Conservation (phyloP, 2,113 vertebrate genomes). For the Hypomesus transpacificus region DNA sequence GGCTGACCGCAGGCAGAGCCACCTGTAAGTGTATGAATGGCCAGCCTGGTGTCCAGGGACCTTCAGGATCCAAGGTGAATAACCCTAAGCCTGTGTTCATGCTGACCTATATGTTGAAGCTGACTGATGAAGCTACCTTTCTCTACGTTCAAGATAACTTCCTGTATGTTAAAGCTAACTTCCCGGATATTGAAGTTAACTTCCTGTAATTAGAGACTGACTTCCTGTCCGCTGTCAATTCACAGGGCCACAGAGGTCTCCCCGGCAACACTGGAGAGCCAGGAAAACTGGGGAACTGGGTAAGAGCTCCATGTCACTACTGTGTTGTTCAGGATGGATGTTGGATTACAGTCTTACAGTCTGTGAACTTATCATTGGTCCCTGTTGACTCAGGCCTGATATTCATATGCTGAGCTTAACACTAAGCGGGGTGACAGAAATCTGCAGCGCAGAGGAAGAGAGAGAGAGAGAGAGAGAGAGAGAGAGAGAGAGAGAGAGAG, state of each 20-base stretch:
- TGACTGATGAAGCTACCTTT: not conserved
- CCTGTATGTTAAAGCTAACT: too few species aligned
- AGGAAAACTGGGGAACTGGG: conserved; percentile 62
- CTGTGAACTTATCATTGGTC: not conserved
- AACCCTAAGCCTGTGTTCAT: too few species aligned
- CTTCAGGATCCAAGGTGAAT: conserved; percentile 61
- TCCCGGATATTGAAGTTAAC: too few species aligned
- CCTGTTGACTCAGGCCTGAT: too few species aligned
- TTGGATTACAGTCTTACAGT: conserved; percentile 2
- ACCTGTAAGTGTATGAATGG: conserved; percentile 67
- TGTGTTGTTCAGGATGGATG: not conserved
- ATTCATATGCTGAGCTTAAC: too few species aligned
- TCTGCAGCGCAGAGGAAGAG: too few species aligned
- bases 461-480: too few species aligned
- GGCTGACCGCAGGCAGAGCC: conserved; percentile 51
- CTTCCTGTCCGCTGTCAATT: conserved; percentile 16
- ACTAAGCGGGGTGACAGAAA: too few species aligned
- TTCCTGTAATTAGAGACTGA: too few species aligned
- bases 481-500: too few species aligned
- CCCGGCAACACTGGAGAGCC: conserved; percentile 58
- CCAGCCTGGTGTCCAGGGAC: conserved; percentile 56
- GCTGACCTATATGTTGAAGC: too few species aligned
- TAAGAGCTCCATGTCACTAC: conserved; percentile 44
- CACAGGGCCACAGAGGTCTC: conserved; percentile 74
- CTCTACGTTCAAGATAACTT: too few species aligned